Evolutionary conservation across 2,888 invertebrate genomes (phyloP), one percentile per base, ranked within the genome.

Genomic region (Xiphydria camelus): DNA sequence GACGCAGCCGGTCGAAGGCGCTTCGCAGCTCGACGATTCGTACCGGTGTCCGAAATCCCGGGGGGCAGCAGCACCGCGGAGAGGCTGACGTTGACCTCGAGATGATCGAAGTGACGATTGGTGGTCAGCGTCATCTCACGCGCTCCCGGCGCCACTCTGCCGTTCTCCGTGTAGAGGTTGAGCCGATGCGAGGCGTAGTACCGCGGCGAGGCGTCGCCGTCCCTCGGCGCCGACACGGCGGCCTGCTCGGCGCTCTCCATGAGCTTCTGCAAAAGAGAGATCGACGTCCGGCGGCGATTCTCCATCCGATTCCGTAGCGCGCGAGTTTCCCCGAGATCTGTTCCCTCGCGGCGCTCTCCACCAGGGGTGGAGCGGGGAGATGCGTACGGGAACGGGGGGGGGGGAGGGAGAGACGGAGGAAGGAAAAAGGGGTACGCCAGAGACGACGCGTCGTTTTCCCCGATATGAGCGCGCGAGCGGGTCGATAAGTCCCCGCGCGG

Each of bases 241-340:
- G 91, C 91, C 73, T 89, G 87, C 73, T 94, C 93, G 0, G 93
- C 93, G 9, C 89, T 91, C 76, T 94, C 93, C 87, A 93, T 91
- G 66, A 94, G 87, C 59, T 92, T 87, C 93, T 94, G 78, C 15
- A 77, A 77, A 17, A 38, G 40, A 20, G 5, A 38, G 20, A 41
- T n/a, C 19, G 15, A 45, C 20, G 22, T 25, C 20, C 19, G 35
- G n/a, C n/a, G n/a, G n/a, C n/a, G n/a, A n/a, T n/a, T n/a, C n/a
- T n/a, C n/a, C n/a, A n/a, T n/a, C n/a, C n/a, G n/a, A n/a, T n/a
- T n/a, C n/a, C n/a, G n/a, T n/a, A n/a, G n/a, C n/a, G n/a, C n/a
- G n/a, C n/a, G n/a, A n/a, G n/a, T n/a, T n/a, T n/a, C n/a, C n/a
- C n/a, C n/a, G n/a, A n/a, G n/a, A n/a, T n/a, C n/a, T n/a, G n/a